Conservation (phyloP, 2,888 invertebrate genomes). For the Fragum fragum region DNA sequence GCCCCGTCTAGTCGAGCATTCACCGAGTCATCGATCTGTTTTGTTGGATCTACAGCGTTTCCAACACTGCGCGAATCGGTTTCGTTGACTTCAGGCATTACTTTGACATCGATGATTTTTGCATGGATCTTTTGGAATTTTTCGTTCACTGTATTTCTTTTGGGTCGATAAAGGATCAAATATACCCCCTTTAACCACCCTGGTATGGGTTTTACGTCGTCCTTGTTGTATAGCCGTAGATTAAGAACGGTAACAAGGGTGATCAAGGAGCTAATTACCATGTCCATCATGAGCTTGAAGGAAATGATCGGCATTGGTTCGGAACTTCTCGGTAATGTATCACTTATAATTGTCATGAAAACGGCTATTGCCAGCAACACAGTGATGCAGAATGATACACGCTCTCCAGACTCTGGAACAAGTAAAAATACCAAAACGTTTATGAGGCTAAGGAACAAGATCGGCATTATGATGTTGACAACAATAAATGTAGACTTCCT, state of each 20-base stretch:
- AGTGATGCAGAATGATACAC: slow-evolving; percentile 58
- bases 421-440: slow-evolving; percentile 58
- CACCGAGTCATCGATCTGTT: too few relatives aligned
- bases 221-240: slow-evolving; percentile 58
- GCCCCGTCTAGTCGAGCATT: not conserved
- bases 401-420: slow-evolving; percentile 60
- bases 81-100: not conserved
- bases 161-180: not conserved
- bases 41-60: too few relatives aligned
- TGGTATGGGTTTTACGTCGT: slow-evolving; percentile 36
- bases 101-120: not conserved
- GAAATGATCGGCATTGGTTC: slow-evolving; percentile 59
- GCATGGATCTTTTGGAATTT: not conserved
- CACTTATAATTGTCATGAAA: slow-evolving; percentile 61
- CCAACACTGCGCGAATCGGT: too few relatives aligned
- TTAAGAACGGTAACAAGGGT: slow-evolving; percentile 60
- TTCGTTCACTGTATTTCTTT: not conserved
- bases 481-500: slow-evolving; percentile 35
- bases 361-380: slow-evolving; percentile 61
- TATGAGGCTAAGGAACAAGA: slow-evolving; percentile 57
- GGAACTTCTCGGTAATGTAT: slow-evolving; percentile 54
- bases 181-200: not conserved
- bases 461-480: slow-evolving; percentile 59
- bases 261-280: slow-evolving; percentile 67
- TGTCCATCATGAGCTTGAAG: slow-evolving; percentile 34